phyloP scores from a whole-genome alignment of 2,113 vertebrate genomes.

The Hoplias malabaricus region DNA sequence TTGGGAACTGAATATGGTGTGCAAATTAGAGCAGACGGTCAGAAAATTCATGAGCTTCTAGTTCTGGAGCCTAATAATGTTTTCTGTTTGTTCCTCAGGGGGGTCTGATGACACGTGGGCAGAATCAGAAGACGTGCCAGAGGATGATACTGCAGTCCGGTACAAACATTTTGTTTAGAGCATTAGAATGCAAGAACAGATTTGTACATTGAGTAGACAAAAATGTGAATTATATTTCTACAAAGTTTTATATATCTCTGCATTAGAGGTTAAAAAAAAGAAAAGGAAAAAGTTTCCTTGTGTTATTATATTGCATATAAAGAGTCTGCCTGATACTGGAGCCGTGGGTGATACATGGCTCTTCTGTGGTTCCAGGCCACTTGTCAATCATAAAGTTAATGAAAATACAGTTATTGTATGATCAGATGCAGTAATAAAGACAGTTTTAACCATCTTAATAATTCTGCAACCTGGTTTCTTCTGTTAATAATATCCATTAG shows the following conservation, averaged over 20 bases:
- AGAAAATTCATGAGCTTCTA: neutral
- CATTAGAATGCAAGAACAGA: neutral
- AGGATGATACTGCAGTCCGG: slow-evolving; percentile 86
- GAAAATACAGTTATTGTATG: too few species aligned
- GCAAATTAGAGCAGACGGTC: neutral
- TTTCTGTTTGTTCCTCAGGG: slow-evolving; percentile 65
- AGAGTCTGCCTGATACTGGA: too few species aligned
- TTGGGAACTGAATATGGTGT: slow-evolving; percentile 13
- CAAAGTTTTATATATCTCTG: neutral
- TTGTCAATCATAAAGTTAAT: too few species aligned
- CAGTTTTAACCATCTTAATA: too few species aligned
- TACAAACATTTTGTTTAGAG: slow-evolving; percentile 63
- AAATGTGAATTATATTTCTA: neutral
- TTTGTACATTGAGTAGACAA: neutral
- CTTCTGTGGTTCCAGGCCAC: neutral
- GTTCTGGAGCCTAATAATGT: neutral
- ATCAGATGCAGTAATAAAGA: too few species aligned
- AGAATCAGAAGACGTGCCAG: slow-evolving; percentile 84
- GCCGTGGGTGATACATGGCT: too few species aligned
- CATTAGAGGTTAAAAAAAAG: neutral
- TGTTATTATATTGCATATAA: too few species aligned
- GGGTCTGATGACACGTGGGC: slow-evolving; percentile 88
- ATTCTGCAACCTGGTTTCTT: too few species aligned
- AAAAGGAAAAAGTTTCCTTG: neutral
- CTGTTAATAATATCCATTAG: too few species aligned